Conservation (phyloP, 2,888 invertebrate species). For the Drosophila algonquin region DNA sequence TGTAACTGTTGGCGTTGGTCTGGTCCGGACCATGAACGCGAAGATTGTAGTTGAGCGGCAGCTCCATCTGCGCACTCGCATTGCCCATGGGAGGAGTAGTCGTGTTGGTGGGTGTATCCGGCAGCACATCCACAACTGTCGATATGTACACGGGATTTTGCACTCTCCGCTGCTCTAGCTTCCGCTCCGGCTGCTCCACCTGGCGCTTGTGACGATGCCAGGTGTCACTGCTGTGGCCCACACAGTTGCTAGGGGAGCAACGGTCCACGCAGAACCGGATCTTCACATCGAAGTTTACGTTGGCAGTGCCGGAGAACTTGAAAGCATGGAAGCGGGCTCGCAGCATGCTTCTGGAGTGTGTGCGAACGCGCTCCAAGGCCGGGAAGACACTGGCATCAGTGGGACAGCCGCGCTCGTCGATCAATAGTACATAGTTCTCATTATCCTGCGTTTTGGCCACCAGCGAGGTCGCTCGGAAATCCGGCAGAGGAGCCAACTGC, state of each 20-base stretch:
- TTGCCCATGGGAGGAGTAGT: slow-evolving; percentile 5
- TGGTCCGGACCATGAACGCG: slow-evolving; percentile 87
- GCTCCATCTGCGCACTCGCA: slow-evolving; percentile 43
- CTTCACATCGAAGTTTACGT: slow-evolving; percentile 92
- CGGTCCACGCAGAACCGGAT: slow-evolving; percentile 90
- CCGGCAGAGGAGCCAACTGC: slow-evolving; percentile 85
- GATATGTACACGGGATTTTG: slow-evolving; percentile 82
- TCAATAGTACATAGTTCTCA: slow-evolving; percentile 88
- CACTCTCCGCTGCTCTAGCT: slow-evolving; percentile 61
- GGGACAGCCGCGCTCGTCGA: slow-evolving; percentile 92
- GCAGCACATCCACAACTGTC: slow-evolving; percentile 77
- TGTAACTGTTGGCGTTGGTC: slow-evolving; percentile 83
- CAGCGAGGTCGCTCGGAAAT: slow-evolving; percentile 91
- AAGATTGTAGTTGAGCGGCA: slow-evolving; percentile 85
- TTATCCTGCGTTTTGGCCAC: slow-evolving; percentile 91
- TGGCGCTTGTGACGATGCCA: slow-evolving; percentile 60
- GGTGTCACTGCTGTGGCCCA: slow-evolving; percentile 53
- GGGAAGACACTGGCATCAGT: slow-evolving; percentile 87
- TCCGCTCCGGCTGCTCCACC: slow-evolving; percentile 30
- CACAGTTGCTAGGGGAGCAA: slow-evolving; percentile 87
- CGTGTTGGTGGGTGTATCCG: slow-evolving; percentile 48
- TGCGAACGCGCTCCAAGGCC: slow-evolving; percentile 82
- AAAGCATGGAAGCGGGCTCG: slow-evolving; percentile 91
- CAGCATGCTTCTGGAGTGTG: slow-evolving; percentile 83
- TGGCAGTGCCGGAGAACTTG: slow-evolving; percentile 93